phyloP scores from a whole-genome alignment of 2,888 invertebrate genomes.

The Ophioninae sp. region DNA sequence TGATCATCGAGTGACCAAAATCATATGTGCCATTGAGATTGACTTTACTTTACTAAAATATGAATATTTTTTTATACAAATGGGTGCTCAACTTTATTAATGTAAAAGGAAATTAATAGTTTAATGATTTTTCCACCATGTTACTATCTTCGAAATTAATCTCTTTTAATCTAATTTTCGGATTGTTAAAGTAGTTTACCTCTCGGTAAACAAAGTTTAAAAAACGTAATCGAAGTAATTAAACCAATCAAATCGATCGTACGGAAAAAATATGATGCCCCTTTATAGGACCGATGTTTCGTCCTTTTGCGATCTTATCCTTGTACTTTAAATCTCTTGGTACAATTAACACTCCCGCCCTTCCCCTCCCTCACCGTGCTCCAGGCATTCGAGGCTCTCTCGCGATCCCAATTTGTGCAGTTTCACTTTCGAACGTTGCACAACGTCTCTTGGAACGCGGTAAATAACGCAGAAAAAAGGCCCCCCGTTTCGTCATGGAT shows the following conservation, averaged over 20 bases:
- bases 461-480: conserved; percentile 1
- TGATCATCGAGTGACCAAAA: too few species aligned
- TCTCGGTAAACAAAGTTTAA: neutral
- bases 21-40: too few species aligned
- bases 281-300: neutral
- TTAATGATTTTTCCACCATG: too few species aligned
- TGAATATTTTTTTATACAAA: too few species aligned
- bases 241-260: neutral
- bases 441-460: conserved; percentile 37
- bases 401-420: conserved; percentile 42
- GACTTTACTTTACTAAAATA: too few species aligned
- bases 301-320: neutral
- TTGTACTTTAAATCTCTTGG: neutral
- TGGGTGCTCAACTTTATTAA: too few species aligned
- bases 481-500: neutral
- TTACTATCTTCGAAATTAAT: too few species aligned
- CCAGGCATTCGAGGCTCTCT: conserved; percentile 9
- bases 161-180: too few species aligned
- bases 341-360: conserved; percentile 11
- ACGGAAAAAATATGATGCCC: neutral
- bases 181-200: neutral
- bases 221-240: neutral
- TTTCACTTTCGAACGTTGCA: conserved; percentile 60
- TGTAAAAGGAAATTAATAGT: too few species aligned
- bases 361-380: neutral